Percentiles rank a stretch among this genome's conserved stretches.
phyloP scores from a whole-genome alignment of 2,888 invertebrate genomes.

The Horisme vitalbata region DNA sequence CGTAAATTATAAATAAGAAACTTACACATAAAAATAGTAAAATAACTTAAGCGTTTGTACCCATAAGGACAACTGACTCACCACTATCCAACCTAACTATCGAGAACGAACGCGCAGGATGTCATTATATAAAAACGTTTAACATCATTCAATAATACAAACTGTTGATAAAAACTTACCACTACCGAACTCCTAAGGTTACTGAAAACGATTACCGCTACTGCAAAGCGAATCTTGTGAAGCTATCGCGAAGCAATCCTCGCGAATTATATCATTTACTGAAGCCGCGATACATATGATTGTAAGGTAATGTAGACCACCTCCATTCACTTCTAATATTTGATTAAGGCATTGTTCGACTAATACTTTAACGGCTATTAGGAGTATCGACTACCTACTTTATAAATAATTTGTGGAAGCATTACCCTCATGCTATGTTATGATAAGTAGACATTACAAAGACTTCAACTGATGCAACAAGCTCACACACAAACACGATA shows the following conservation, averaged over 20 bases:
- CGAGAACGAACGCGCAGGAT: constrained; percentile 76
- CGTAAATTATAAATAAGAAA: constrained; percentile 71
- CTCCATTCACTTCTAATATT: constrained; percentile 39
- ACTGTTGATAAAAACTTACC: constrained; percentile 78
- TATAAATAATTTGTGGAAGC: constrained; percentile 71
- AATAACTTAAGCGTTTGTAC: constrained; percentile 78
- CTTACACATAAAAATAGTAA: constrained; percentile 59
- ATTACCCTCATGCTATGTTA: constrained; percentile 56
- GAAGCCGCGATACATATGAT: no score
- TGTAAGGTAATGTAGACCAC: no score
- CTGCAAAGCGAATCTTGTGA: constrained; percentile 59
- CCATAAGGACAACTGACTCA: constrained; percentile 74
- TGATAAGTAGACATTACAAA: constrained; percentile 59
- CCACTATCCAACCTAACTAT: constrained; percentile 54
- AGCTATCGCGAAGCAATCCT: constrained; percentile 55
- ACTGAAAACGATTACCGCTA: constrained; percentile 52
- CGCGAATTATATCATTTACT: no score
- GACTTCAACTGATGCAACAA: constrained; percentile 72
- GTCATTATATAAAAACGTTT: constrained; percentile 72
- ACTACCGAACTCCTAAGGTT: constrained; percentile 68
- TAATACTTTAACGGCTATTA: constrained; percentile 68
- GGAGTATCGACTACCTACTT: constrained; percentile 54
- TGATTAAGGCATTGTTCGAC: constrained; percentile 64
- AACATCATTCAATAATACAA: constrained; percentile 72
- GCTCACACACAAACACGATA: constrained; percentile 71